phyloP scores from a whole-genome alignment of 2,888 invertebrate genomes.

The Drosophila basisetae region DNA sequence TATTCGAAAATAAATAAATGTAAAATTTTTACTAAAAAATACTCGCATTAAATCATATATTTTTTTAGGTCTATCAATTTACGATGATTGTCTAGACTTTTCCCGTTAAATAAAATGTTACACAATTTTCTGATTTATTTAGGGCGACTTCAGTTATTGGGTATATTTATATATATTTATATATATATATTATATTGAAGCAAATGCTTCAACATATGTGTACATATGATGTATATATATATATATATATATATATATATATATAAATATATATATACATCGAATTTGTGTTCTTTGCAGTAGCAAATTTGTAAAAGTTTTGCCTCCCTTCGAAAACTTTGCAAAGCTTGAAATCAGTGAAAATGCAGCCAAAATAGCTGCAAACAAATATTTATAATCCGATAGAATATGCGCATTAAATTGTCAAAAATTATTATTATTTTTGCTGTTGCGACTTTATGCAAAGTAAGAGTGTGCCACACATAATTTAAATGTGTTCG shows the following conservation, averaged over 20 bases:
- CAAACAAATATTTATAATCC: slow-evolving; percentile 22
- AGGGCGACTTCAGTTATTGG: background rate
- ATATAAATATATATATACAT: background rate
- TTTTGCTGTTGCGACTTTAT: slow-evolving; percentile 14
- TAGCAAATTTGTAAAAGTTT: slow-evolving; percentile 12
- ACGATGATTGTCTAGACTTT: too few relatives aligned
- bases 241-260: background rate
- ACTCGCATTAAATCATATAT: background rate
- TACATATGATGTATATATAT: background rate
- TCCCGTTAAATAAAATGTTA: background rate
- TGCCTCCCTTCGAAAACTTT: slow-evolving; percentile 23
- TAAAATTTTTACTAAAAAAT: background rate
- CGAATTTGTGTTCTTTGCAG: background rate
- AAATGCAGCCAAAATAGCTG: slow-evolving; percentile 18
- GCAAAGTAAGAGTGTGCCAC: slow-evolving; percentile 23
- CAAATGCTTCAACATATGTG: background rate
- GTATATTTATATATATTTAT: too few relatives aligned
- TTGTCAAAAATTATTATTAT: slow-evolving; percentile 21
- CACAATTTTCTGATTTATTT: background rate
- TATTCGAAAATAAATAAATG: background rate
- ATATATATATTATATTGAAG: background rate
- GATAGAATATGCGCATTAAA: slow-evolving; percentile 50
- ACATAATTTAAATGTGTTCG: slow-evolving; percentile 7
- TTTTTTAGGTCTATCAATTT: background rate
- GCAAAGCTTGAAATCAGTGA: slow-evolving; percentile 43